phyloP scores from a whole-genome alignment of 2,888 invertebrate genomes.

The Cepaea hortensis region DNA sequence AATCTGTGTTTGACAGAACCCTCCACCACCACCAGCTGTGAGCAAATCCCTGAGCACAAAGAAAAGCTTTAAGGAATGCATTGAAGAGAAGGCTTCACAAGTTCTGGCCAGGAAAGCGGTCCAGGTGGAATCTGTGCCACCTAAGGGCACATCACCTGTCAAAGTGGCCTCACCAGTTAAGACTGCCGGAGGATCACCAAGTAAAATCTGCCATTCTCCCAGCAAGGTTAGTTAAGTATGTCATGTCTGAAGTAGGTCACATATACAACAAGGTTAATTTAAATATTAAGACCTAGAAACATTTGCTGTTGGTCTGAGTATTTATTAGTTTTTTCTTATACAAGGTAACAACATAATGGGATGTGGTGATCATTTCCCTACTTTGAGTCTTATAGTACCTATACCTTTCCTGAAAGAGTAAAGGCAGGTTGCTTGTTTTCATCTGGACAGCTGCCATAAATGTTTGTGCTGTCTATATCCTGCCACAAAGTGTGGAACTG shows the following conservation, averaged over 20 bases:
- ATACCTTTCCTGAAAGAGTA: too few species aligned
- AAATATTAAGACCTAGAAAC: neutral
- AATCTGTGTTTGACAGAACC: neutral
- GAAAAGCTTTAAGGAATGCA: slow-evolving; percentile 64
- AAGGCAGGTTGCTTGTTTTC: too few species aligned
- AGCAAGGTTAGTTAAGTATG: slow-evolving; percentile 54
- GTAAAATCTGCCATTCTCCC: slow-evolving; percentile 53
- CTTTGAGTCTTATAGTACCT: too few species aligned
- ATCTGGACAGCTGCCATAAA: too few species aligned
- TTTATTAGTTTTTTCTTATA: too few species aligned
- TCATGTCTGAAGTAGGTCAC: neutral
- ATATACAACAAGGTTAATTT: neutral
- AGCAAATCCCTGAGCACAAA: slow-evolving; percentile 55
- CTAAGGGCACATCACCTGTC: neutral
- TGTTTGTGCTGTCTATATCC: neutral
- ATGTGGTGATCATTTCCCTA: too few species aligned
- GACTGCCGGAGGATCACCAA: slow-evolving; percentile 36
- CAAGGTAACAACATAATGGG: too few species aligned
- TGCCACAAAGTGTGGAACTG: neutral
- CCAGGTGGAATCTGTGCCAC: neutral
- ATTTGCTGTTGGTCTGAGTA: neutral
- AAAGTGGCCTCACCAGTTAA: slow-evolving; percentile 1
- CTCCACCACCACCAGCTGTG: slow-evolving; percentile 50
- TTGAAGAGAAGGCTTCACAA: slow-evolving; percentile 61
- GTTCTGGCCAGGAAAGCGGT: slow-evolving; percentile 50